These are phyloP conservation scores for Romanogobio albipinnatus DNA, from an alignment of 2,113 vertebrate genomes.

Conservation along the genomic window DNA sequence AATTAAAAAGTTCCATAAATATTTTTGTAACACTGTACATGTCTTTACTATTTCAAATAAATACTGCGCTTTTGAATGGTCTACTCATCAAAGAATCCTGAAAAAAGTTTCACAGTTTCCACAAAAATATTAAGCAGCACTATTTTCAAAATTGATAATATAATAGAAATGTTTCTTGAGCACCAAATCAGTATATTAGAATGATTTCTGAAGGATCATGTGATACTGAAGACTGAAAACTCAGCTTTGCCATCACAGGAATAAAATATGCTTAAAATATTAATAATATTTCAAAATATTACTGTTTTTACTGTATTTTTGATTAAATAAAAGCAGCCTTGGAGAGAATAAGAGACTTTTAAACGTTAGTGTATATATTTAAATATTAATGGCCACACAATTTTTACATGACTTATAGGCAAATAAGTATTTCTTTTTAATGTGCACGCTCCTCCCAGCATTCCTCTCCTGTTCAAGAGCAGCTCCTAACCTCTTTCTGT, in stretches of 20 bases:
- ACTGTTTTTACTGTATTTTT: too few relatives aligned
- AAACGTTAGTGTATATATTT: neutral
- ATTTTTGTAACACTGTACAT: neutral
- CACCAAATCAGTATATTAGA: neutral
- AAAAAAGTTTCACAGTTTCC: neutral
- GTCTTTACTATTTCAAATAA: neutral
- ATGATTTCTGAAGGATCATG: neutral
- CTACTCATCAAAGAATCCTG: neutral
- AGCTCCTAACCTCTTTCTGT: conserved; percentile 34
- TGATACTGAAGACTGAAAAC: neutral
- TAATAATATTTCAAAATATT: neutral
- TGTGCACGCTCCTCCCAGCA: neutral
- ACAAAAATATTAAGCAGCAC: neutral
- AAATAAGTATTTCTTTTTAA: neutral
- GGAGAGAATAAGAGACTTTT: too few relatives aligned
- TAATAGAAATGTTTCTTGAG: neutral
- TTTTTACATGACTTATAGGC: neutral
- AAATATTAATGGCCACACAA: neutral
- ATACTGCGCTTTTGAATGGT: neutral
- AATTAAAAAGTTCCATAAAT: neutral
- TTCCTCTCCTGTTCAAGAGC: conserved; percentile 3
- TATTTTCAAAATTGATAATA: neutral
- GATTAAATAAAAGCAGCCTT: too few relatives aligned
- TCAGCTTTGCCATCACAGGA: neutral
- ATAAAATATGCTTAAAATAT: neutral